Evolutionary conservation across 2,797 vertebrate species (phyloP).

Genomic region (Sebastes variabilis): DNA sequence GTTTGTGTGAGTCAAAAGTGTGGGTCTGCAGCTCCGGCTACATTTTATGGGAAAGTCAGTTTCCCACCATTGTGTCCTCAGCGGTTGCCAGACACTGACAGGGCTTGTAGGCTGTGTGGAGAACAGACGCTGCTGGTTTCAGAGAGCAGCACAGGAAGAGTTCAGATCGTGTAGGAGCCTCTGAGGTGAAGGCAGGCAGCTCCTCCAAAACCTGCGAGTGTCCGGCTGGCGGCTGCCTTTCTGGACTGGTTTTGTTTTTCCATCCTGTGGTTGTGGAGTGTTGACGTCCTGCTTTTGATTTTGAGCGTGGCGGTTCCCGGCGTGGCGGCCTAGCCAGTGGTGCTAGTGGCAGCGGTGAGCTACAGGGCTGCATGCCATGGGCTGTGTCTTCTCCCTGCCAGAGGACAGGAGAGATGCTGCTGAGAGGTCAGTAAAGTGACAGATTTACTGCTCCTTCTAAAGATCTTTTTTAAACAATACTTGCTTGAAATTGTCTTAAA

Average conservation of each 20-base stretch:
- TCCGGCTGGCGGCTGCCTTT: slow-evolving; percentile 11
- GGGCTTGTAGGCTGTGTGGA: slow-evolving; percentile 57
- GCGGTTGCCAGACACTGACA: slow-evolving; percentile 87
- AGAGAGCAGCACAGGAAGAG: slow-evolving; percentile 69
- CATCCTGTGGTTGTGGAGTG: slow-evolving; percentile 27
- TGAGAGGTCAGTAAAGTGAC: slow-evolving; percentile 86
- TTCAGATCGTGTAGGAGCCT: slow-evolving; percentile 59
- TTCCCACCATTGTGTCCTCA: slow-evolving; percentile 85
- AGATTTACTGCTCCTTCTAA: slow-evolving; percentile 7
- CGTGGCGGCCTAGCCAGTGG: slow-evolving; percentile 56
- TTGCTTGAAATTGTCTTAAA: background rate
- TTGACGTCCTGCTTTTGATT: slow-evolving; percentile 62
- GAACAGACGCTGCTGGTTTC: slow-evolving; percentile 57
- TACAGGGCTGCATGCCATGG: slow-evolving; percentile 83
- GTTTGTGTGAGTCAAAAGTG: slow-evolving; percentile 72
- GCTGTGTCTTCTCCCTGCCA: slow-evolving; percentile 90
- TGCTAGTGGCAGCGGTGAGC: slow-evolving; percentile 61
- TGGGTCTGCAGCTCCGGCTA: slow-evolving; percentile 71
- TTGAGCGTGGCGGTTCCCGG: slow-evolving; percentile 49
- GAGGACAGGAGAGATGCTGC: slow-evolving; percentile 80
- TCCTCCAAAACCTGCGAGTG: slow-evolving; percentile 34
- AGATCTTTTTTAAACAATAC: background rate
- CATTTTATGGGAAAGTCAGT: slow-evolving; percentile 88
- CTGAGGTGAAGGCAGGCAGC: slow-evolving; percentile 51
- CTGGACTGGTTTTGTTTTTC: slow-evolving; percentile 46